phyloP scores from a whole-genome alignment of 2,888 invertebrate species.

The Caenorhabditis zanzibari region DNA sequence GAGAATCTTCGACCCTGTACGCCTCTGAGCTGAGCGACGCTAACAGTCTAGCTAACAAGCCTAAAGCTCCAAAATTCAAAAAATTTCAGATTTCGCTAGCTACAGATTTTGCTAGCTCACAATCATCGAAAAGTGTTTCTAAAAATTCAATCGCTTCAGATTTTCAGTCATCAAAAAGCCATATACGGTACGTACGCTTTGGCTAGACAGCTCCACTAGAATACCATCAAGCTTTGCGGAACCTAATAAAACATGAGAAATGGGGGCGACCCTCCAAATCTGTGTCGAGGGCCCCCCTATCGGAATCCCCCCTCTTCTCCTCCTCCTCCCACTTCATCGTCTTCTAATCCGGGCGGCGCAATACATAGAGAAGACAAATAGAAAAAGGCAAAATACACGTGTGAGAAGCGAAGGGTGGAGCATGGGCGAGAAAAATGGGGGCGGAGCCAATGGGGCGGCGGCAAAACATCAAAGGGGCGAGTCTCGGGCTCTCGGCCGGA shows the following conservation, averaged over 20 bases:
- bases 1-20: too few species aligned
- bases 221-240: not conserved
- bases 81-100: too few species aligned
- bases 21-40: too few species aligned
- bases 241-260: slow-evolving; percentile 22
- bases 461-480: slow-evolving; percentile 16
- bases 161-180: too few species aligned
- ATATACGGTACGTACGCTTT: too few species aligned
- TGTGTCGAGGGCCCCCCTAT: not conserved
- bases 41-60: too few species aligned
- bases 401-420: slow-evolving; percentile 15
- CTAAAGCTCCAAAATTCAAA: too few species aligned
- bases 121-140: too few species aligned
- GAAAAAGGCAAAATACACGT: slow-evolving; percentile 32
- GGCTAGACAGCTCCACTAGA: too few species aligned
- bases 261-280: not conserved
- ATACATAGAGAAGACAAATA: not conserved
- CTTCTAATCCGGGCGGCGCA: slow-evolving; percentile 57
- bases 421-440: slow-evolving; percentile 31
- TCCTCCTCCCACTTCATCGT: slow-evolving; percentile 43
- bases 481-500: not conserved
- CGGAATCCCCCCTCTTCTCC: slow-evolving; percentile 26
- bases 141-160: too few species aligned
- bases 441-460: slow-evolving; percentile 1
- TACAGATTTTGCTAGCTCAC: too few species aligned